These are phyloP conservation scores for Gonioctena quinquepunctata DNA, from an alignment of 1,140 invertebrate species.

Conservation along the genomic window DNA sequence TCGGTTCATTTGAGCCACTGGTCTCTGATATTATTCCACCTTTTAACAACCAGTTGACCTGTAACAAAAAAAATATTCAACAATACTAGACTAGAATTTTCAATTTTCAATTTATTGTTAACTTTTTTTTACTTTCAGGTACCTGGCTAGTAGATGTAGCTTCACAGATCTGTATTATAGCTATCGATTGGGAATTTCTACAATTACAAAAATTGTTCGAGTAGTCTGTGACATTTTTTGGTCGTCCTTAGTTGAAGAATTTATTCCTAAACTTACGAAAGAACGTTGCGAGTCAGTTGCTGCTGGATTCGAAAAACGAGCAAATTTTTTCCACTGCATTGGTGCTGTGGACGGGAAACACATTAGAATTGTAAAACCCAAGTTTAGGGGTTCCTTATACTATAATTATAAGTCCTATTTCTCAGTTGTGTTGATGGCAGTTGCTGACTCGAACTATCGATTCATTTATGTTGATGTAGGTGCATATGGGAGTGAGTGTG, in stretches of 20 bases:
- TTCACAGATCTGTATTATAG: not conserved
- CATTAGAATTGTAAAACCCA: conserved; percentile 11
- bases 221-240: not conserved
- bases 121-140: no score
- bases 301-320: not conserved
- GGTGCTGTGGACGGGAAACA: conserved; percentile 19
- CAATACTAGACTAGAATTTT: no score
- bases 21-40: conserved; percentile 15
- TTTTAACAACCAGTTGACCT: no score
- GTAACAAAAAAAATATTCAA: no score
- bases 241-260: conserved; percentile 15
- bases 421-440: conserved; percentile 17
- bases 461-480: conserved; percentile 10
- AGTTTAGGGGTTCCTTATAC: not conserved
- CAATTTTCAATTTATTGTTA: no score
- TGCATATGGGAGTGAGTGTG: not conserved
- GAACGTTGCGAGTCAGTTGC: not conserved
- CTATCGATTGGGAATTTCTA: not conserved
- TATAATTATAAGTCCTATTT: conserved; percentile 44
- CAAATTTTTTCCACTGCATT: conserved; percentile 35
- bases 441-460: conserved; percentile 7
- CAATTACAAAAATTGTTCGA: not conserved
- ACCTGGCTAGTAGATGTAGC: not conserved
- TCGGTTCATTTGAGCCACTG: conserved; percentile 6
- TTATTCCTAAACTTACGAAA: not conserved